phyloP scores from a whole-genome alignment of 1,140 invertebrate species.

The Drosophila nigromelanica region DNA sequence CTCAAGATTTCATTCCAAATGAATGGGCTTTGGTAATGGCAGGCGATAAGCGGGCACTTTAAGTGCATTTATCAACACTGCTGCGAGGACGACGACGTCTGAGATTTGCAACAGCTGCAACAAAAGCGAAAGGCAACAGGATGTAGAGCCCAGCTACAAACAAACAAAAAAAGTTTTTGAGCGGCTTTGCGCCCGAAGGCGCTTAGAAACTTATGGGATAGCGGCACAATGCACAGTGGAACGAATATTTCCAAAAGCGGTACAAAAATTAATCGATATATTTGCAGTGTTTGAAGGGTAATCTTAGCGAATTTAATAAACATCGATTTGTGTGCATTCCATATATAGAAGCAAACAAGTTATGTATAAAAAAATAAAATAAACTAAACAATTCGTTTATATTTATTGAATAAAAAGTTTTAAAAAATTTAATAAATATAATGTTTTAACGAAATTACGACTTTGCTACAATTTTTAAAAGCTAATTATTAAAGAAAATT shows the following conservation, averaged over 20 bases:
- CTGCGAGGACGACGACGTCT: conserved; percentile 16
- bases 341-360: no score
- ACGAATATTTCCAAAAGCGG: not conserved
- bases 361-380: no score
- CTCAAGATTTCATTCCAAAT: conserved; percentile 11
- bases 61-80: conserved; percentile 77
- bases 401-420: no score
- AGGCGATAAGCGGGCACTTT: conserved; percentile 53
- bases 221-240: conserved; percentile 1
- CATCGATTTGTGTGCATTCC: no score
- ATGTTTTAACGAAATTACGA: no score
- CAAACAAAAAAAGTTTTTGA: conserved; percentile 54
- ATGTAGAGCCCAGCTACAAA: conserved; percentile 5
- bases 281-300: no score
- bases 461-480: no score
- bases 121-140: conserved; percentile 29
- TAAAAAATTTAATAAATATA: no score
- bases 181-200: conserved; percentile 47
- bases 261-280: not conserved
- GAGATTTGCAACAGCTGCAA: conserved; percentile 80
- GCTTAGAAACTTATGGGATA: conserved; percentile 34
- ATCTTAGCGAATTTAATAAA: no score
- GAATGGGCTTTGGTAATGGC: conserved; percentile 10
- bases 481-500: no score
- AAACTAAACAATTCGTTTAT: no score